A percentile compares a stretch with the other conserved stretches of the same genome.
Evolutionary conservation across 2,888 invertebrate genomes (phyloP).

Genomic region (Drosophila mercatorum): DNA sequence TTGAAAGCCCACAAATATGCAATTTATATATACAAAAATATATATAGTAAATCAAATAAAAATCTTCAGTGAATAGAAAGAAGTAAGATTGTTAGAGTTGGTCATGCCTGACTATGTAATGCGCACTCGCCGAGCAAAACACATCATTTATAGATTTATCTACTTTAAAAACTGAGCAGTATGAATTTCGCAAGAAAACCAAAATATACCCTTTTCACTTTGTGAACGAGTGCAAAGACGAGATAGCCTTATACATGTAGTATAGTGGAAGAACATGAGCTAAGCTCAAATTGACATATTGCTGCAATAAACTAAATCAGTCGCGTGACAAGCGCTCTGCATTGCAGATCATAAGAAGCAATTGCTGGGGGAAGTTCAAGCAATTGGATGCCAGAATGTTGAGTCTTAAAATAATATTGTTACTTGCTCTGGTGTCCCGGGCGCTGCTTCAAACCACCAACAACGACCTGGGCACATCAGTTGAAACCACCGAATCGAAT

Average conservation of each 20-base stretch:
- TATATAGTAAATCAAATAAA: neutral
- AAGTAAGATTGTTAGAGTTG: neutral
- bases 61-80: no score
- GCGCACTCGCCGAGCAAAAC: neutral
- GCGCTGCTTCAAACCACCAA: neutral
- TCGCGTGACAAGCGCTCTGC: neutral
- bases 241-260: neutral
- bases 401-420: neutral
- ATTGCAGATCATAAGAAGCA: neutral
- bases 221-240: neutral
- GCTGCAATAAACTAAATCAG: neutral
- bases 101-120: neutral
- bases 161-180: no score
- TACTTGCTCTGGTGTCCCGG: neutral
- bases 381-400: neutral
- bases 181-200: neutral
- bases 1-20: constrained; percentile 39
- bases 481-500: neutral
- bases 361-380: neutral
- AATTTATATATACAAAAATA: neutral
- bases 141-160: no score
- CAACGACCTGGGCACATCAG: neutral
- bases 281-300: neutral
- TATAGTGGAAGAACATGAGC: no score
- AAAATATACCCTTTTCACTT: neutral